Evolutionary conservation across 2,113 vertebrate species (phyloP), one percentile per base, ranked within the genome.

Genomic region (Cynoglossus semilaevis): DNA sequence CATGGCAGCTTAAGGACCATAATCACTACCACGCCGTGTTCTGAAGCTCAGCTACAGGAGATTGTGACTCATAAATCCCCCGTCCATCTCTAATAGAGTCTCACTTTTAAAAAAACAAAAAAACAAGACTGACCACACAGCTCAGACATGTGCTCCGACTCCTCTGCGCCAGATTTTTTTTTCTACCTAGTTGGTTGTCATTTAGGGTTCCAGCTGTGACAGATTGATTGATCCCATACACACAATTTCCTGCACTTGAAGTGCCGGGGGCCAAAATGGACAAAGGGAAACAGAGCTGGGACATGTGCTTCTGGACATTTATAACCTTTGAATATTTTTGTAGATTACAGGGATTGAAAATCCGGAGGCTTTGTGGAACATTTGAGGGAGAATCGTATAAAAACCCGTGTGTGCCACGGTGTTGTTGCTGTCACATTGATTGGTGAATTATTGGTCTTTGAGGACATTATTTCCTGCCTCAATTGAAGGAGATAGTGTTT

Each of bases 1-100:
- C 86, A 85, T 60, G 43, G 76, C 57, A 85, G 84, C 83, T 88
- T 86, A 89, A 82, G 68, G 65, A 50, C 82, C 67, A 63, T 90
- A 89, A 91, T 89, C 84, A 89, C 87, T 89, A 88, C 87, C 89
- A 89, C 83, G 80, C 88, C 70, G 47, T 58, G 53, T 80, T 81
- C 53, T 76, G 65, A 57, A 76, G 80, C 63, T 66, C 59, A 15
- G 58, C 80, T 79, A 69, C 72, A 76, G 63, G 76, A 60, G 80
- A 81, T 72, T 82, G 83, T 63, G 76, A 82, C 72, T 79, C 53
- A 59, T 76, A 83, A 78, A 76, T 82, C 71, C 70, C 63, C 54
- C 35, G 49, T 63, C 71, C 72, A 69, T 75, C 52, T 57, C 64
- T 44, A 56, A 74, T 72, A 51, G 66, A 70, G 71, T 77, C 71